Evolutionary conservation across 1,140 invertebrate species (phyloP).

Genomic region (Drosophila takahashii): DNA sequence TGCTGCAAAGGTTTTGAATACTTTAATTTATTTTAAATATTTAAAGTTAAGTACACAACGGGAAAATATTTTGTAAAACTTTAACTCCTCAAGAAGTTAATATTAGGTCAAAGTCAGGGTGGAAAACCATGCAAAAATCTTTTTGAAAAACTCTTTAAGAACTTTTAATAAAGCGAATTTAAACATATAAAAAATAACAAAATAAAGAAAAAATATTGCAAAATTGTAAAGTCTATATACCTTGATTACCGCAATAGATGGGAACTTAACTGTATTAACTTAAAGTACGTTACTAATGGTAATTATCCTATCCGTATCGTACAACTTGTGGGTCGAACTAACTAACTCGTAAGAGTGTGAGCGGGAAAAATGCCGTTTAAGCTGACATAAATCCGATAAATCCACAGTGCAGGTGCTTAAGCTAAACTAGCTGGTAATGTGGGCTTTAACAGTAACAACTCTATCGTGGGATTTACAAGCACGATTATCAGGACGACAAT

Average conservation of each 20-base stretch:
- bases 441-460: slow-evolving; percentile 34
- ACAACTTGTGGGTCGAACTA: background rate
- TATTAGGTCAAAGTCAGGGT: background rate
- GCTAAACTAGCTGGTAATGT: slow-evolving; percentile 51
- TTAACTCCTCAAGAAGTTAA: background rate
- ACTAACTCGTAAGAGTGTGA: slow-evolving; percentile 1
- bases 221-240: slow-evolving; percentile 2
- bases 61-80: no score
- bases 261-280: slow-evolving; percentile 22
- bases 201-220: background rate
- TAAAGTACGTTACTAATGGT: slow-evolving; percentile 12
- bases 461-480: slow-evolving; percentile 13
- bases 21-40: no score
- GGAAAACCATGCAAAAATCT: slow-evolving; percentile 22
- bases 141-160: background rate
- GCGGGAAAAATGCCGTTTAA: slow-evolving; percentile 12
- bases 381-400: slow-evolving; percentile 37
- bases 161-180: background rate
- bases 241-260: slow-evolving; percentile 9
- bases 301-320: slow-evolving; percentile 21
- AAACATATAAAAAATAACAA: background rate
- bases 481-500: slow-evolving; percentile 33
- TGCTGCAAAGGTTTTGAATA: no score
- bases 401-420: slow-evolving; percentile 55
- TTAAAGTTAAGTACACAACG: no score